phyloP scores from a whole-genome alignment of 53 echinoderm and acorn worm species.

The Paracentrotus lividus region DNA sequence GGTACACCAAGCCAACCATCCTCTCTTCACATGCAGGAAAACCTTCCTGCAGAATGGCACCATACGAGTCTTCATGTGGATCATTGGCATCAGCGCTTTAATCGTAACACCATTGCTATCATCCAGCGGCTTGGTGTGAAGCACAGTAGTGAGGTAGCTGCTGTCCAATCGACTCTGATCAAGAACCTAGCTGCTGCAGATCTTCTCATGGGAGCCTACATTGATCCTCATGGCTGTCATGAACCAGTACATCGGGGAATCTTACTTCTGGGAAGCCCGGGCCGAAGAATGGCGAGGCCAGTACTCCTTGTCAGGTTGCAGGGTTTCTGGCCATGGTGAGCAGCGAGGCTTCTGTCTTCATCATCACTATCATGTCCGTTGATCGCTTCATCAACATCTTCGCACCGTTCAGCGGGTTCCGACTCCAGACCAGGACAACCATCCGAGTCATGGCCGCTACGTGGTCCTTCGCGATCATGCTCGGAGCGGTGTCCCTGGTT shows the following conservation, averaged over 20 bases:
- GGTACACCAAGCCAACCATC: conserved; percentile 60
- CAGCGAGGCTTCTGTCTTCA: conserved; percentile 79
- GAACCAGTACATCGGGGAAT: conserved; percentile 67
- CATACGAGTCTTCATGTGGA: conserved; percentile 71
- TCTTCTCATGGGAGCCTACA: conserved; percentile 76
- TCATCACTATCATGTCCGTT: conserved; percentile 76
- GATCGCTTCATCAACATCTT: conserved; percentile 77
- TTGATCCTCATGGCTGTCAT: conserved; percentile 72
- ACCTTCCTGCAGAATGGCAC: conserved; percentile 67
- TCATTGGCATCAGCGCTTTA: conserved; percentile 75
- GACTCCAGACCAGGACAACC: conserved; percentile 45
- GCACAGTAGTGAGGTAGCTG: conserved; percentile 48
- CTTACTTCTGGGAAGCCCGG: conserved; percentile 56
- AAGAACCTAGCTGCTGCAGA: conserved; percentile 76
- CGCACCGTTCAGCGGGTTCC: conserved; percentile 75
- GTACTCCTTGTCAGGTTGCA: conserved; percentile 64
- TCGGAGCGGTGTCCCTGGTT: conserved; percentile 5
- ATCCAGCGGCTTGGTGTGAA: conserved; percentile 32
- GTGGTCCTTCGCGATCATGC: conserved; percentile 67
- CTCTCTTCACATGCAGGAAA: conserved; percentile 72
- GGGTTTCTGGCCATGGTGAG: conserved; percentile 74
- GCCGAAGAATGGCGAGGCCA: conserved; percentile 74
- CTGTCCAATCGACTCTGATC: conserved; percentile 72
- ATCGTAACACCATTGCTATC: conserved; percentile 71
- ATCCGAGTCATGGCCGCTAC: conserved; percentile 16